Base-by-base conservation (phyloP, 2,113 vertebrate genomes). In the Mus pahari region DNA sequence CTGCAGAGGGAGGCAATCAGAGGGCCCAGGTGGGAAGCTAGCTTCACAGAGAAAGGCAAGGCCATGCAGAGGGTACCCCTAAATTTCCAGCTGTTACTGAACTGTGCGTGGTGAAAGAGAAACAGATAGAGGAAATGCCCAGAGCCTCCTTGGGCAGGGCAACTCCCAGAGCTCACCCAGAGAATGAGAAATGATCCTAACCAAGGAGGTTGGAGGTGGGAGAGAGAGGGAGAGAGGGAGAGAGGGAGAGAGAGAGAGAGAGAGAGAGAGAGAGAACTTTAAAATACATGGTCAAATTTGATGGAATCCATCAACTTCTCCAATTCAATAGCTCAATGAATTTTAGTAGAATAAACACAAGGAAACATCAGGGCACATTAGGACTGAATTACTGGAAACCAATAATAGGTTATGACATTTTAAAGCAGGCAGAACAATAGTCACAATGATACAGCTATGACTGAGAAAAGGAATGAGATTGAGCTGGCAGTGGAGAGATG, bases 291-390 rank as follows among this genome's bases (percentile, higher is more conserved):
- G 24, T 62, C n/a, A 5, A 42, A 62, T 62, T 83, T 42, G 42
- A 86, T 22, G 28, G 17, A 86, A 66, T 31, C 16, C 17, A 66
- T 66, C 45, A 86, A 66, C 6, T 86, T 45, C 48, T 17, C 28
- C 33, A 26, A 36, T 66, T 36, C 16, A 62, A 48, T 45, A 33
- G 31, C 17, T 55, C 50, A 81, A 81, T 20, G 33, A 53, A 55
- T 81, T 81, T 81, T 20, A 88, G 53, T 17, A 92, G 66, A 96
- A 91, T 81, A 92, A 83, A 24, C n/a, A 75, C 60, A 62, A 87
- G 89, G 11, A 77, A 87, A 83, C 20, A 90, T 39, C 66, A 66
- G 58, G 19, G 0, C 62, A 74, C 0, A 60, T 50, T 75, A 39
- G 55, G 70, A 70, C 55, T 89, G 88, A 95, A 79, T 89, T 42